Conservation (phyloP, 2,888 invertebrate species). For the Ophonus ardosiacus region DNA sequence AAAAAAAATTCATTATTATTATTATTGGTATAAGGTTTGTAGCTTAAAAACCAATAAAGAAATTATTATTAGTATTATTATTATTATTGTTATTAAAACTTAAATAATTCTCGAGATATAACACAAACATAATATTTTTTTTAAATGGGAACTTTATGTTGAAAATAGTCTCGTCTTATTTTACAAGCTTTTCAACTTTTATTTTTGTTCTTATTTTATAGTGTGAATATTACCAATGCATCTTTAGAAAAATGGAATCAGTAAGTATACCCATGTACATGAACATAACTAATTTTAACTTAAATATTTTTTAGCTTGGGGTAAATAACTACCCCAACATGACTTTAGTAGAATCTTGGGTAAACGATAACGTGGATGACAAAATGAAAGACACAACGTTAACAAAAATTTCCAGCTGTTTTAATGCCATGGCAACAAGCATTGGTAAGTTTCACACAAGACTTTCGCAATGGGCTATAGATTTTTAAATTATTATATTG, state of each 20-base stretch:
- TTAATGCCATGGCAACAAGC: conserved; percentile 51
- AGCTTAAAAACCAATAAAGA: no score
- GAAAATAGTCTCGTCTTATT: no score
- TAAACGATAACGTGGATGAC: conserved; percentile 68
- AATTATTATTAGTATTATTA: no score
- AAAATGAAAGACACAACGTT: conserved; percentile 20
- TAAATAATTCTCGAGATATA: no score
- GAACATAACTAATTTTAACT: not conserved
- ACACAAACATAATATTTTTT: no score
- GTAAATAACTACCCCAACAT: conserved; percentile 69
- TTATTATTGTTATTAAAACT: no score
- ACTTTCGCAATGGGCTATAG: not conserved
- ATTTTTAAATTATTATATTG: conserved; percentile 6
- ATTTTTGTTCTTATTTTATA: conserved; percentile 63
- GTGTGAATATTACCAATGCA: conserved; percentile 69
- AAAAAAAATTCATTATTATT: no score
- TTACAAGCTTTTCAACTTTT: no score
- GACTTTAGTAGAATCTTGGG: conserved; percentile 70
- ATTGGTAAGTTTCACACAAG: conserved; percentile 37
- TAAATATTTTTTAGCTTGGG: conserved; percentile 68
- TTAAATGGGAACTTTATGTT: no score
- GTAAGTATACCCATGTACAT: conserved; percentile 65
- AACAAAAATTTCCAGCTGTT: conserved; percentile 43
- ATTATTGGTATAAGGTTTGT: no score
- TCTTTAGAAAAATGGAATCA: conserved; percentile 67